Conservation (phyloP, 1,140 invertebrate genomes). For the Lepidurus apus region DNA sequence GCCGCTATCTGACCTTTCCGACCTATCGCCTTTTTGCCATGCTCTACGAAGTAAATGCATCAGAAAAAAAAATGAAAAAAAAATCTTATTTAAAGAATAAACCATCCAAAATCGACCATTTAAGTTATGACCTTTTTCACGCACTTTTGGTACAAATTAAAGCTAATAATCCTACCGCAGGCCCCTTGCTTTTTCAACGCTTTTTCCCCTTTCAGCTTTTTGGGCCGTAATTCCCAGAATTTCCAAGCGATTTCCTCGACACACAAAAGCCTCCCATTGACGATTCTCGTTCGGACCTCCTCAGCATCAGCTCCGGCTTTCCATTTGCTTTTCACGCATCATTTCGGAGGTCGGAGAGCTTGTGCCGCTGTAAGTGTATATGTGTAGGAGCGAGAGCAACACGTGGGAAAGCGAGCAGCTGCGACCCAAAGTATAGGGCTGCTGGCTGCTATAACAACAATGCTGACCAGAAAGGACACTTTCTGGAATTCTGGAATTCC, state of each 20-base stretch:
- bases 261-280: neutral
- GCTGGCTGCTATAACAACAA: slow-evolving; percentile 14
- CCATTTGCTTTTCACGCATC: slow-evolving; percentile 16
- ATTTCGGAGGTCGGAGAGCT: slow-evolving; percentile 2
- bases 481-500: neutral
- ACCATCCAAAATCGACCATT: neutral
- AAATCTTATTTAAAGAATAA: neutral
- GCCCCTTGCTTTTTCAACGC: neutral
- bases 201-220: neutral
- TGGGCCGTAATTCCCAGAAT: slow-evolving; percentile 9
- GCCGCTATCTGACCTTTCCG: neutral
- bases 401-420: slow-evolving; percentile 8
- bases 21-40: neutral
- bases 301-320: neutral
- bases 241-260: neutral
- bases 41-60: neutral
- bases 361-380: neutral
- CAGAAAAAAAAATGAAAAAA: neutral
- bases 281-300: neutral
- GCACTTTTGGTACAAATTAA: neutral
- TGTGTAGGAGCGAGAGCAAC: neutral
- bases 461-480: neutral
- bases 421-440: neutral
- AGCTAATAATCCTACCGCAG: slow-evolving; percentile 6
- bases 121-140: neutral